Conservation (phyloP, 2,797 vertebrate species). For the Australoheros facetus region DNA sequence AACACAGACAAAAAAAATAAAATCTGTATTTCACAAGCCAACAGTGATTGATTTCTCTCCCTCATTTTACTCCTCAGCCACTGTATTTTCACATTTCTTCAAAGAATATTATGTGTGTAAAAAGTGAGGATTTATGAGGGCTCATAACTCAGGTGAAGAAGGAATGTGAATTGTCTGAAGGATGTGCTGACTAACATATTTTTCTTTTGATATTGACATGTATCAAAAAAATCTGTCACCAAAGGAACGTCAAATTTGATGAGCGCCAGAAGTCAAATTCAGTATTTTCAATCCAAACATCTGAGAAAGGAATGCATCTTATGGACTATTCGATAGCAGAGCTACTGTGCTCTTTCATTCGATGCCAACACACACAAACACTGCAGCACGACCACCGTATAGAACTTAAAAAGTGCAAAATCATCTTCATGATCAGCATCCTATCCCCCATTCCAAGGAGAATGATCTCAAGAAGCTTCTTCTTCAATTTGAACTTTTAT, state of each 20-base stretch:
- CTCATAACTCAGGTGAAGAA: slow-evolving; percentile 33
- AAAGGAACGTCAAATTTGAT: slow-evolving; percentile 42
- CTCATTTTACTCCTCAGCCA: slow-evolving; percentile 2
- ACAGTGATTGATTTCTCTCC: slow-evolving; percentile 10
- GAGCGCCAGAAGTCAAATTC: slow-evolving; percentile 57
- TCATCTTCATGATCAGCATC: slow-evolving; percentile 29
- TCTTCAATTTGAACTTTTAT: slow-evolving; percentile 2
- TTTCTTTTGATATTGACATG: slow-evolving; percentile 46
- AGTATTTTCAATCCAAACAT: slow-evolving; percentile 69
- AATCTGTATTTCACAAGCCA: slow-evolving; percentile 7
- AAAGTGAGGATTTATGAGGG: slow-evolving; percentile 42
- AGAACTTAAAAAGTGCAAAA: slow-evolving; percentile 28
- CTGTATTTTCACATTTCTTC: slow-evolving; percentile 36
- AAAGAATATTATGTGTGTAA: slow-evolving; percentile 30
- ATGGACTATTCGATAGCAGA: slow-evolving; percentile 46
- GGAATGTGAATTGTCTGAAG: slow-evolving; percentile 28
- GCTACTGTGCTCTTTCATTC: slow-evolving; percentile 47
- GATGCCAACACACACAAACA: slow-evolving; percentile 55
- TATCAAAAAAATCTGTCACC: slow-evolving; percentile 29
- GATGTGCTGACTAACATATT: slow-evolving; percentile 24
- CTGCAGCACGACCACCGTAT: slow-evolving; percentile 31
- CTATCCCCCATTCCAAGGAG: slow-evolving; percentile 10
- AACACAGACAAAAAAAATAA: background rate
- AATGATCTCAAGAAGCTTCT: slow-evolving; percentile 18
- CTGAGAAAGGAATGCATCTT: slow-evolving; percentile 67